Evolutionary conservation across 1,140 invertebrate genomes (phyloP), one percentile per base, ranked within the genome.

Genomic region (Tenebrio molitor): DNA sequence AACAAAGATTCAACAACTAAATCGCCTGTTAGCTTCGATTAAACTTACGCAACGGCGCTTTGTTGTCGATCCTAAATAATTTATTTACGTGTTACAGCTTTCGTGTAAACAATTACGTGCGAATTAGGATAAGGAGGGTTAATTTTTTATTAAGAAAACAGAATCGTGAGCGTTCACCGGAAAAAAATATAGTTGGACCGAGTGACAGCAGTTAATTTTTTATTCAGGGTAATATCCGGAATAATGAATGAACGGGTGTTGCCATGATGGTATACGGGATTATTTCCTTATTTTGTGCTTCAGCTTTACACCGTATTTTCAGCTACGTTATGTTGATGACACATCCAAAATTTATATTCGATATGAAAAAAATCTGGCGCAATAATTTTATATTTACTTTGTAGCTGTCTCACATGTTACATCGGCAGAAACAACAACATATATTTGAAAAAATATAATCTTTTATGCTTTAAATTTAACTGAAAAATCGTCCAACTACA

Each of bases 1-100:
- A 46, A 19, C 46, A 53, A 53, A 53, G 46, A 53, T 53, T 53
- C 21, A 19, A 21, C 46, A 53, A 39, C 36, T 39, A 39, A 53
- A 53, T 53, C 21, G 16, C 17, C 36, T 53, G 17, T 53, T 53
- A 21, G 23, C 19, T 53, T 10, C 14, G 7, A 10, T 53, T 53
- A 21, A 8, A 8, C 1, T 44, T 16, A 7, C 42, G 42, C 3
- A 29, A 29, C 25, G 42, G 7, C 15, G 42, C 12, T 17, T n/a
- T n/a, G n/a, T n/a, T n/a, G n/a, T n/a, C n/a, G n/a, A n/a, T n/a
- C n/a, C n/a, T n/a, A n/a, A n/a, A n/a, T n/a, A n/a, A n/a, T n/a
- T n/a, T n/a, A n/a, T n/a, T n/a, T n/a, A n/a, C n/a, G n/a, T n/a
- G n/a, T n/a, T n/a, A n/a, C n/a, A n/a, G n/a, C n/a, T n/a, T n/a